Evolutionary conservation across 2,888 invertebrate genomes (phyloP), one percentile per base, ranked within the genome.

Genomic region (Theodoxus fluviatilis): DNA sequence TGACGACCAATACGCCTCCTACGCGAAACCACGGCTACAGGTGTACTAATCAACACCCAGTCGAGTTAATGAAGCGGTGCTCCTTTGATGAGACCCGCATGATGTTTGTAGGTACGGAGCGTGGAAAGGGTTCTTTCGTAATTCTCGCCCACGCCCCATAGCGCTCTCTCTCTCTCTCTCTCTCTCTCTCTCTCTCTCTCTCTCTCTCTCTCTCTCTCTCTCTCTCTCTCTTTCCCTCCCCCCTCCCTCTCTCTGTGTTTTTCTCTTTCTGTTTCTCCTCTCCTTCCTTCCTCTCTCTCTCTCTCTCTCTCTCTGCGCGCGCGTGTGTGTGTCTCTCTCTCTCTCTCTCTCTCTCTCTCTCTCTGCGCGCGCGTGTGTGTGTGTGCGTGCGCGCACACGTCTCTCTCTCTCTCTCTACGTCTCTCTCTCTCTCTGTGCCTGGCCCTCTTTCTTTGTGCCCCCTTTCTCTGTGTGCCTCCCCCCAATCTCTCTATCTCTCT

Each of bases 301-400:
- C n/a, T 65, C 65, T 43, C 12, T 65, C 65, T 4, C 3, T 57
- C 25, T 12, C 3, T n/a, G 3, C 12, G 57, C 9, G 3, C 12
- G 15, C 2, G 2, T 57, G 25, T 3, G 12, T 15, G 57, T 57
- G 2, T 6, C 57, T n/a, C 28, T 22, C 18, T 25, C 35, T 64
- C 38, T 40, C 65, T 65, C 65, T 65, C 43, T 65, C 65, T 65
- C 65, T 43, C 65, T 65, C 65, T 65, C 65, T 65, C 43, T 38
- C 38, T 25, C 65, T 38, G 52, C 9, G 6, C 52, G 52, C n/a
- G n/a, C 6, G 22, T 38, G 40, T 64, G 22, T 3, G 63, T 15
- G 38, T 3, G 63, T 64, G 40, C 37, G 63, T n/a, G n/a, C n/a
- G n/a, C n/a, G n/a, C n/a, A n/a, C n/a, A n/a, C n/a, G n/a, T n/a